Evolutionary conservation across 1,140 invertebrate genomes (phyloP), one percentile per base, ranked within the genome.

Genomic region (Megalonaias nervosa): DNA sequence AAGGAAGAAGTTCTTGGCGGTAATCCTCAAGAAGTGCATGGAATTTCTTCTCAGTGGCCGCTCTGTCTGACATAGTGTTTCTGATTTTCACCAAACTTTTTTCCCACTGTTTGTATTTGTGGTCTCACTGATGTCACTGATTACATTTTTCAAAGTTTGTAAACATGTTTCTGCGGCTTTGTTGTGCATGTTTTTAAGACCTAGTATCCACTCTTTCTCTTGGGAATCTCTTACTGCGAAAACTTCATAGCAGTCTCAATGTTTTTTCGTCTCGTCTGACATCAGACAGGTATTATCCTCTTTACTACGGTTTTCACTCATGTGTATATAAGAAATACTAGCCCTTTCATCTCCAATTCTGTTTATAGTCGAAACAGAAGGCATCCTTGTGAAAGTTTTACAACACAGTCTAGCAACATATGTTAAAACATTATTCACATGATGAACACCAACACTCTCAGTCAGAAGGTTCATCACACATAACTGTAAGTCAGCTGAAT

Each of bases 191-290:
- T 81, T 75, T 65, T 67, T 26, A 21, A 74, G 23, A 59, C 79
- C 79, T 31, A 78, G 71, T 11, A 81, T 59, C 75, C 75, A 81
- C 48, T 77, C 73, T 62, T 71, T 74, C 14, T 74, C 6, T 11
- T 77, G 58, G 26, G 55, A 21, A 61, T 81, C 79, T n/a, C 68
- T 73, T 6, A 71, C 71, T 23, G 66, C 26, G 61, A 23, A 81
- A 4, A 74, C 75, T 57, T 71, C 61, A 74, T 74, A 78, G 5
- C 17, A 59, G 17, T 81, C 75, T 12, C 66, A n/a, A n/a, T 75
- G 65, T 48, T 81, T 81, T 12, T 66, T 62, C 64, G 79, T 81
- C 70, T 81, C 71, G 64, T 81, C 79, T 6, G 65, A 73, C 31
- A 77, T 67, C 17, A 73, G 69, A 48, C 69, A 77, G 23, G 75